These are phyloP conservation scores for Gambusia yucatana DNA, from an alignment of 2,797 vertebrate species.

Conservation along the genomic window DNA sequence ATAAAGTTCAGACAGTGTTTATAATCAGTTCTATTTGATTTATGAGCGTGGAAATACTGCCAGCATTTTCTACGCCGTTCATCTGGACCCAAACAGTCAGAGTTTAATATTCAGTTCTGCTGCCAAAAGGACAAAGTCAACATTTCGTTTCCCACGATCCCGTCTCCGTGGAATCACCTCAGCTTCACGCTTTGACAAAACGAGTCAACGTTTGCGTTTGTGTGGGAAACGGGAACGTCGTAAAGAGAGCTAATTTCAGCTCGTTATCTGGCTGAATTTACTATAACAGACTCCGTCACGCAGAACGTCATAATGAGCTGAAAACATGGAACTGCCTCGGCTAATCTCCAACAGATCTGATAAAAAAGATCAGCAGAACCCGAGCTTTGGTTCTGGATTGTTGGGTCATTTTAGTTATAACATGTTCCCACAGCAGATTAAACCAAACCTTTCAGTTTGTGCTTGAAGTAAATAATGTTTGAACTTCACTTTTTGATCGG, in stretches of 20 bases:
- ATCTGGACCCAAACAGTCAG: background rate
- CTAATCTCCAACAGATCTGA: background rate
- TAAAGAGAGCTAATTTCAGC: conserved; percentile 14
- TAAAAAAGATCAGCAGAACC: background rate
- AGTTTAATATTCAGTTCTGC: conserved; percentile 8
- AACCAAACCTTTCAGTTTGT: background rate
- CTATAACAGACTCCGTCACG: conserved; percentile 6
- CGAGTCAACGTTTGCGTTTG: conserved; percentile 49
- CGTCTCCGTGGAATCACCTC: conserved; percentile 33
- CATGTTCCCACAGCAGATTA: background rate
- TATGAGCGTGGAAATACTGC: background rate
- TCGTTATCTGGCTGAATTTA: conserved; percentile 21
- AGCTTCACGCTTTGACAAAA: conserved; percentile 41
- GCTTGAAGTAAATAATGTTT: too few species aligned
- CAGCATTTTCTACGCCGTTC: background rate
- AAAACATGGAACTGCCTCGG: conserved; percentile 18
- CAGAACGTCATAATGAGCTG: conserved; percentile 10
- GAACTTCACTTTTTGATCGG: too few species aligned
- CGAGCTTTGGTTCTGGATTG: background rate
- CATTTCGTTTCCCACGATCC: conserved; percentile 34
- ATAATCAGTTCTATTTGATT: background rate
- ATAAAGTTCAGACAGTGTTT: background rate
- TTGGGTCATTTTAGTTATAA: background rate
- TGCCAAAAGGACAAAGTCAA: conserved; percentile 4
- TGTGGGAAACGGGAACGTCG: background rate